Base-by-base conservation (phyloP, 2,888 invertebrate genomes). In the Nemoura dubitans region DNA sequence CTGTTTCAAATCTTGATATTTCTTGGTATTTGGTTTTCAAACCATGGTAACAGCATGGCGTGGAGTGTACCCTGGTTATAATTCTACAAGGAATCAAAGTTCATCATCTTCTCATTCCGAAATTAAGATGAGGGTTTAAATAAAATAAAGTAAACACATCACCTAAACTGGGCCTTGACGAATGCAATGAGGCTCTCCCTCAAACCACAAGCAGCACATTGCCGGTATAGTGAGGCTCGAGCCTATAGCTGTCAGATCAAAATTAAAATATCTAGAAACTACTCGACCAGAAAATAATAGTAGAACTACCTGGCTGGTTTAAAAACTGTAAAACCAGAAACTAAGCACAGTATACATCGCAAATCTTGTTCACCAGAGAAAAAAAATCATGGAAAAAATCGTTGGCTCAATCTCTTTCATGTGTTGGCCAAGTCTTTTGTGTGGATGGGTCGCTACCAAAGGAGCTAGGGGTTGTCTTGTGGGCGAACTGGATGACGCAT, bases 291-390 rank as follows among this genome's bases (percentile, higher is more conserved):
- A 59, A 59, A 59, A 59, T 7, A 59, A 59, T 2, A 59, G 6
- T 59, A 3, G 36, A 36, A 7, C 59, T 21, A 59, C 2, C 14
- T 21, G 14, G 14, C 59, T 59, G 59, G 16, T 59, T 59, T 59
- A 59, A 59, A 59, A 59, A 59, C 59, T 59, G 59, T 59, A 59
- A 59, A 59, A 59, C 59, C 59, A 59, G 59, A 59, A 59, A 59
- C 59, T 14, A 59, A 59, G 14, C 59, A 59, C 59, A 59, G 59
- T 59, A 6, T 10, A 14, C 21, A 21, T 21, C 14, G 59, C 59
- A 10, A 21, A 7, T 21, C 59, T 21, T 59, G 21, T 59, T 59
- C 59, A 59, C 21, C 36, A 21, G 21, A 10, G 59, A 21, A 59
- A 59, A 21, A 59, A 59, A 7, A 59, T 2, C 2, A 21, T 7